Evolutionary conservation across 30 jellyfish, hydroid and myxozoan species (phyloP), one percentile per base, ranked within the genome.

Genomic region (Morbakka virulenta): DNA sequence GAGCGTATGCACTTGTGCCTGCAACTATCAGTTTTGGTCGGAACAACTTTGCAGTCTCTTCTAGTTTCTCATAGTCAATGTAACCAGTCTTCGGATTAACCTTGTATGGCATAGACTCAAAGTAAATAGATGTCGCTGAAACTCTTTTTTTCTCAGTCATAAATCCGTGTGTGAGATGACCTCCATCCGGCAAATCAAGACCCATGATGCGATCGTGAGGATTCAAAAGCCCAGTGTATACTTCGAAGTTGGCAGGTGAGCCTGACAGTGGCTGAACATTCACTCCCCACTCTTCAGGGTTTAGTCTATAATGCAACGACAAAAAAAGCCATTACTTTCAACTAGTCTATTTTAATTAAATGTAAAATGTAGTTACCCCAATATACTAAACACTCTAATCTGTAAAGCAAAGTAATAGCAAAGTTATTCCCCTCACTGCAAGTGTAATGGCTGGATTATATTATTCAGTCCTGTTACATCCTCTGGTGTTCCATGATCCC

Each of bases 201-300:
- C 99, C 99, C 99, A 93, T 93, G 32, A 93, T 86, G 36, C 99
- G 95, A 51, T 93, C 99, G 65, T 93, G 99, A 28, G 99, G 99
- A 3, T 87, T 92, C 77, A 93, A 64, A 52, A 93, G 69, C 12
- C 94, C 99, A 28, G 99, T 93, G 86, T 80, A 93, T 2, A 93
- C 99, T 29, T 62, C 97, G 65, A 93, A 93, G 72, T 93, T 93
- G 14, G 99, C 99, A 2, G 99, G 99, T 27, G 99, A 93, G 20
- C 99, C 99, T 57, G 99, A 93, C 41, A 72, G 88, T 4, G 99
- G 99, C 62, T 93, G 99, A 20, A 93, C 99, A 52, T 93, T 93
- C 32, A 93, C 99, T 32, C 97, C 97, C 99, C 99, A 93, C n/a
- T 86, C 71, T 24, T 81, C 85, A 22, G 75, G 50, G 76, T 93